Evolutionary conservation across 2,888 invertebrate genomes (phyloP), one percentile per base, ranked within the genome.

Genomic region (Drosophila mercatorum): DNA sequence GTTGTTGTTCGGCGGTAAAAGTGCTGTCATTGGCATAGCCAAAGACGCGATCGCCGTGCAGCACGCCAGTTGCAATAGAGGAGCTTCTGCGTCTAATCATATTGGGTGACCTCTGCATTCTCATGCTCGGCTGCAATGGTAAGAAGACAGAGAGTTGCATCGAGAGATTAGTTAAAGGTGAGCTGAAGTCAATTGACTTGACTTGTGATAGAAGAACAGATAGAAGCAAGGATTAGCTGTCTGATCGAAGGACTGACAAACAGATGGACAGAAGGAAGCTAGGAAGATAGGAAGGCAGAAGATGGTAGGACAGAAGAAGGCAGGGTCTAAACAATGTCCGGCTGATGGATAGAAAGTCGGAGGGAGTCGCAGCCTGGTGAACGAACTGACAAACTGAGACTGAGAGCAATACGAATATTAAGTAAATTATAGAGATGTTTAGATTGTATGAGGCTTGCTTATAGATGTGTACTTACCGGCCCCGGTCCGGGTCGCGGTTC

Each of bases 81-180:
- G 93, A 93, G 14, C 92, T 90, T 31, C 93, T 91, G 66, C 93
- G 89, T 31, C 92, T 81, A 64, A 86, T 88, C 12, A 92, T 63
- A 26, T 92, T 89, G 17, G 93, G 93, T 12, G 92, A 93, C 56
- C 91, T 92, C 62, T 90, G 90, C n/a, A 60, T 22, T 0, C 68
- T 60, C 5, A 69, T n/a, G 43, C 43, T 72, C 11, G 52, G 81
- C 78, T 79, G 78, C 49, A 58, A 57, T 17, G 51, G 5, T 2
- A 68, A 14, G 6, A n/a, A 40, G 40, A 0, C 1, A 6, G 2
- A 40, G 1, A 40, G 6, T 12, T 38, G 12, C 38, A 12, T 38
- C 12, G 38, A 8, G 6, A 40, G 14, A 40, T 6, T n/a, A 40
- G 4, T 40, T 41, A n/a, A n/a, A 41, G n/a, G n/a, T 22, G 22